Evolutionary conservation across 2,888 invertebrate genomes (phyloP).

Genomic region (Xanthia togata): DNA sequence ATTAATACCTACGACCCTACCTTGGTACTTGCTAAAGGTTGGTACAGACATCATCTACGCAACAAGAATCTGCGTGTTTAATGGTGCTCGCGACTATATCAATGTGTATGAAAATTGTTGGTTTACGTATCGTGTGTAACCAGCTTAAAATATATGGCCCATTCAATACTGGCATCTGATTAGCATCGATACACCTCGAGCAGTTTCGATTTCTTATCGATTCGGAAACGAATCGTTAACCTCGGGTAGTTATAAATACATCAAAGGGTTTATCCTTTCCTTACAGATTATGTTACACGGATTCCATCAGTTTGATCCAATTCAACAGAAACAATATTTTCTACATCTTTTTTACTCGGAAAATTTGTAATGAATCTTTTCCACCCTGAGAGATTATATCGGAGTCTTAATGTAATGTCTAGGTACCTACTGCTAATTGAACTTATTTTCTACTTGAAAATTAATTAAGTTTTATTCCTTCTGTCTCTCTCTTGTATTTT

Average conservation of each 20-base stretch:
- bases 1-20: conserved; percentile 25
- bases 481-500: neutral
- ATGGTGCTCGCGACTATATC: neutral
- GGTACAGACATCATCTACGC: conserved; percentile 8
- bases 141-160: conserved; percentile 39
- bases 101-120: conserved; percentile 14
- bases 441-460: neutral
- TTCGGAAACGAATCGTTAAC: conserved; percentile 43
- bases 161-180: conserved; percentile 42
- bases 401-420: neutral
- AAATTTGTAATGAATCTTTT: neutral
- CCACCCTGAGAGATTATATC: neutral
- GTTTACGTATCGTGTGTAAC: conserved; percentile 12
- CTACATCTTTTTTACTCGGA: no score
- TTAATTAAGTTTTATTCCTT: neutral
- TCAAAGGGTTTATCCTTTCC: conserved; percentile 30
- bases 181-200: conserved; percentile 39
- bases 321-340: neutral
- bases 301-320: neutral
- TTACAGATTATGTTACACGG: neutral
- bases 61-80: conserved; percentile 10
- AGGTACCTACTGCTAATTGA: neutral
- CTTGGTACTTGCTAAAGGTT: conserved; percentile 12
- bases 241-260: conserved; percentile 40
- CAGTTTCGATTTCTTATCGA: conserved; percentile 44